Evolutionary conservation across 2,888 invertebrate species (phyloP).

Genomic region (Amorpha juglandis): DNA sequence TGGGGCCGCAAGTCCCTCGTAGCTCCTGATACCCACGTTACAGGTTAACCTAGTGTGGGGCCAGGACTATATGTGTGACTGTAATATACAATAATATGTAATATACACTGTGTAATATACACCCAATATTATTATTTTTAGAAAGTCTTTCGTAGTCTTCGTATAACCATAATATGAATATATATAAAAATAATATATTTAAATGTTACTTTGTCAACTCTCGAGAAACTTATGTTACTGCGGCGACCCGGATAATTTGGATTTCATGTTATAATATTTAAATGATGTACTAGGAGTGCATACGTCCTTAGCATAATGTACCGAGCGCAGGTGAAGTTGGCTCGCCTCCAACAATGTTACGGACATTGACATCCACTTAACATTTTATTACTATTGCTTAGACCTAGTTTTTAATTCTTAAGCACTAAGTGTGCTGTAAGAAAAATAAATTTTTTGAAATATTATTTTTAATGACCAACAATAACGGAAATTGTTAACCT

Average conservation of each 20-base stretch:
- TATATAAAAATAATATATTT: neutral
- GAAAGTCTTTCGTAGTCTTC: too few species aligned
- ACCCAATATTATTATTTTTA: too few species aligned
- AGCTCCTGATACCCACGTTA: too few species aligned
- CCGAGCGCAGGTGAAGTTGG: slow-evolving; percentile 18
- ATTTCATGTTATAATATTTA: neutral
- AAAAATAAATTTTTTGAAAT: neutral
- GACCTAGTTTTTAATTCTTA: slow-evolving; percentile 17
- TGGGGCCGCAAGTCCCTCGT: too few species aligned
- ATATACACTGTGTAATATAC: too few species aligned
- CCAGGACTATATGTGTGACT: too few species aligned
- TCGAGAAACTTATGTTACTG: neutral
- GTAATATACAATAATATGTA: too few species aligned
- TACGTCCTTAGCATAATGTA: slow-evolving; percentile 3
- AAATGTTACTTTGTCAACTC: slow-evolving; percentile 3
- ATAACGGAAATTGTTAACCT: too few species aligned
- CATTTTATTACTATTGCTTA: slow-evolving; percentile 19
- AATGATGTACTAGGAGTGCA: slow-evolving; percentile 13
- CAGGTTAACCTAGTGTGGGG: too few species aligned
- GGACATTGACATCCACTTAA: slow-evolving; percentile 17
- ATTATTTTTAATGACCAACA: too few species aligned
- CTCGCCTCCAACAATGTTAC: slow-evolving; percentile 13
- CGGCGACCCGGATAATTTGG: neutral
- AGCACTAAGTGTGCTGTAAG: neutral
- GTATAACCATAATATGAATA: too few species aligned